These are phyloP conservation scores for Polydesmus complanatus DNA, from an alignment of 2,888 invertebrate genomes.

Conservation along the genomic window DNA sequence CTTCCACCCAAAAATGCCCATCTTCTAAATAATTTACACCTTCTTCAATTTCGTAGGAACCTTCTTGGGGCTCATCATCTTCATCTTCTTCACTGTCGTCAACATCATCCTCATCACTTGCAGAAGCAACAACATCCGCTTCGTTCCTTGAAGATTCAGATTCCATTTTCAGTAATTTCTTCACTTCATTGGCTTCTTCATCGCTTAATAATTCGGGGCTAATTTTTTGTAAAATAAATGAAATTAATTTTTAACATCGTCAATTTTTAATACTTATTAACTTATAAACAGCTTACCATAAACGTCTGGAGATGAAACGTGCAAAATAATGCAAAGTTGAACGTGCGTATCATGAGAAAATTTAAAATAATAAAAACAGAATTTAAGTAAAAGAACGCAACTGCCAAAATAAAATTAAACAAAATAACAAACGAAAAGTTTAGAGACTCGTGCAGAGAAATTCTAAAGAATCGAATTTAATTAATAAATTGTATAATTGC, in stretches of 20 bases:
- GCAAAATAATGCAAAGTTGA: background rate
- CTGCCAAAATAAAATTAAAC: too few species aligned
- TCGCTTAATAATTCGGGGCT: slow-evolving; percentile 35
- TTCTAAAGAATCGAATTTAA: background rate
- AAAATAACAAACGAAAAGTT: background rate
- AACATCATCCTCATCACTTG: slow-evolving; percentile 7
- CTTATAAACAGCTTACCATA: slow-evolving; percentile 1
- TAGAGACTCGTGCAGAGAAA: background rate
- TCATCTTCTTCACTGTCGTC: slow-evolving; percentile 31
- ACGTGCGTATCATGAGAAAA: background rate
- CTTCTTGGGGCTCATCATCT: slow-evolving; percentile 35
- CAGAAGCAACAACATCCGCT: background rate
- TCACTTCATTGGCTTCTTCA: slow-evolving; percentile 80
- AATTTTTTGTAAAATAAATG: background rate
- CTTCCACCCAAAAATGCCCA: slow-evolving; percentile 88
- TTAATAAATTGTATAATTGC: slow-evolving; percentile 40
- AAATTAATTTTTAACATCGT: background rate
- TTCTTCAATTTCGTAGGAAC: slow-evolving; percentile 32
- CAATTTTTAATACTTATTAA: background rate
- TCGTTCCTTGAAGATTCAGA: slow-evolving; percentile 18
- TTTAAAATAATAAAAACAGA: background rate
- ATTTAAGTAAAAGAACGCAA: too few species aligned
- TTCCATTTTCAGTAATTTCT: slow-evolving; percentile 45
- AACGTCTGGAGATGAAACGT: background rate
- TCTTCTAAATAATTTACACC: slow-evolving; percentile 60